Conservation (phyloP, 2,113 vertebrate genomes). For the Brachyistius frenatus region DNA sequence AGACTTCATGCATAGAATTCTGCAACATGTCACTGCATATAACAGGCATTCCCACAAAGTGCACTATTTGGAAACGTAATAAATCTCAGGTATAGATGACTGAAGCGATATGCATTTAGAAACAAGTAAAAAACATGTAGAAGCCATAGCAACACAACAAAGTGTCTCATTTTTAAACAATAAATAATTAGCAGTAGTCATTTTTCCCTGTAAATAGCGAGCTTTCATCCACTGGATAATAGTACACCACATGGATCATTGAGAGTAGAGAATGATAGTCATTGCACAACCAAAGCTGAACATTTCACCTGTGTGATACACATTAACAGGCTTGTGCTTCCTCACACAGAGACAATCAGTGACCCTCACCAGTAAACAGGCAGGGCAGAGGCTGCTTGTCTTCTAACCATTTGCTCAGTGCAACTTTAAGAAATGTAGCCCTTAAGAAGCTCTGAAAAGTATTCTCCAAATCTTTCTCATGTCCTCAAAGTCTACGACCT, state of each 20-base stretch:
- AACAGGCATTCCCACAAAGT: conserved; percentile 80
- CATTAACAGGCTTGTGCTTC: conserved; percentile 54
- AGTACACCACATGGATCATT: conserved; percentile 55
- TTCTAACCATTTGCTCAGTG: conserved; percentile 66
- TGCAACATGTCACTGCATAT: conserved; percentile 71
- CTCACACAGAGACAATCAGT: conserved; percentile 15
- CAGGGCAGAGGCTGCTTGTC: conserved; percentile 36
- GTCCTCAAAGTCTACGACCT: conserved; percentile 54
- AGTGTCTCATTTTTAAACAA: conserved; percentile 43
- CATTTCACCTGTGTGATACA: conserved; percentile 61
- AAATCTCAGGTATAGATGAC: conserved; percentile 47
- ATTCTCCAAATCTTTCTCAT: conserved; percentile 35
- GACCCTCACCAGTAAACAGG: conserved; percentile 53
- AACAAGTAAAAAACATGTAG: conserved; percentile 50
- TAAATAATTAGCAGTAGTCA: conserved; percentile 65
- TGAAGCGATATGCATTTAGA: conserved; percentile 52
- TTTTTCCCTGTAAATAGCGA: conserved; percentile 43
- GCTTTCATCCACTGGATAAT: conserved; percentile 55
- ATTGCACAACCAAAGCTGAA: conserved; percentile 68
- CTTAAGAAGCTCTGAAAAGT: conserved; percentile 74
- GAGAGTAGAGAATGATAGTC: conserved; percentile 63
- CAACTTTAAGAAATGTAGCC: conserved; percentile 76
- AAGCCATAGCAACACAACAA: conserved; percentile 58
- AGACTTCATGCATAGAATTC: conserved; percentile 79
- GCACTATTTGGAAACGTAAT: conserved; percentile 66